These are phyloP conservation scores for Diceros bicornis DNA, from an alignment of 2,797 vertebrate species.

Conservation along the genomic window DNA sequence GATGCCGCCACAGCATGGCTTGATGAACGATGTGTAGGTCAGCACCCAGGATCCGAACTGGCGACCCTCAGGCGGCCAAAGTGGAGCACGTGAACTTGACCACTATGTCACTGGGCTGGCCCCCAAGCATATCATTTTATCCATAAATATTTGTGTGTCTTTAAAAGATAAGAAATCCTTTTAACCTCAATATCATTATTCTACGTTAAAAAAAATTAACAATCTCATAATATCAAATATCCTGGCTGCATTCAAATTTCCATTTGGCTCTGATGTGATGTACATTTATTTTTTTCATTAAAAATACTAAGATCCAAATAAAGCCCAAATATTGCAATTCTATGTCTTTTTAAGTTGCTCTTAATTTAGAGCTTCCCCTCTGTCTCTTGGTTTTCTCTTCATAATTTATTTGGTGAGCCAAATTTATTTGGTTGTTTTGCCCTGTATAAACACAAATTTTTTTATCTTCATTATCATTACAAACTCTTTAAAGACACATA, in stretches of 20 bases:
- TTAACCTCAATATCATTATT: not conserved
- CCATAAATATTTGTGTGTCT: not conserved
- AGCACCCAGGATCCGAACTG: too few species aligned
- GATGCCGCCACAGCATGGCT: too few species aligned
- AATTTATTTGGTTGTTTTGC: not conserved
- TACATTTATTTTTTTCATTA: slow-evolving; percentile 13
- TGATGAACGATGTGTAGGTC: too few species aligned
- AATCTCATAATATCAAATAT: not conserved
- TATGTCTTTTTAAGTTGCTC: not conserved
- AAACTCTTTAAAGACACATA: slow-evolving; percentile 31
- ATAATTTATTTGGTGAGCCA: slow-evolving; percentile 34
- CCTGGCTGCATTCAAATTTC: not conserved
- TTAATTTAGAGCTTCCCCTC: not conserved
- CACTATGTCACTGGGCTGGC: too few species aligned
- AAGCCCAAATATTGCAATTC: not conserved
- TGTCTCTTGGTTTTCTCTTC: not conserved
- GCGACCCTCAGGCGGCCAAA: too few species aligned
- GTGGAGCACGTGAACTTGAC: too few species aligned
- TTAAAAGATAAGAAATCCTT: slow-evolving; percentile 17
- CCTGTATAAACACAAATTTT: not conserved
- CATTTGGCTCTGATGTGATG: not conserved
- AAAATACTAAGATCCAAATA: not conserved
- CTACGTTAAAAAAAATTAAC: not conserved
- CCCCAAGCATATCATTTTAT: not conserved
- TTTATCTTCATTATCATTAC: not conserved